phyloP scores from a whole-genome alignment of 2,888 invertebrate species.

The Neoscelio sp. region DNA sequence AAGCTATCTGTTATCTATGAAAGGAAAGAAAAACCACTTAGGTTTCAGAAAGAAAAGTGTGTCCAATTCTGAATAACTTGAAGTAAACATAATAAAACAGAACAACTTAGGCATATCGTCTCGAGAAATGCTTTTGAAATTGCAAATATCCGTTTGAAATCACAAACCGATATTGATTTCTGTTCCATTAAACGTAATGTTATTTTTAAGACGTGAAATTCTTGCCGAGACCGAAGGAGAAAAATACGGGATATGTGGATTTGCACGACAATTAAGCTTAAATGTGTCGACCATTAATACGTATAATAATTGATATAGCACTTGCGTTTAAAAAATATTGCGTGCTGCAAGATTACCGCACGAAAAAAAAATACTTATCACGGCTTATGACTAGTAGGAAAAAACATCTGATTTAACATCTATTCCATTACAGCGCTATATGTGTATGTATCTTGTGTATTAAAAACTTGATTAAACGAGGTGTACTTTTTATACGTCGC shows the following conservation, averaged over 20 bases:
- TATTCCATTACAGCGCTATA: not conserved
- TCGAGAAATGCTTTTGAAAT: not conserved
- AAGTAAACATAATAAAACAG: no score
- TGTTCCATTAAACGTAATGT: not conserved
- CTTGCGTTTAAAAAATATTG: conserved; percentile 1
- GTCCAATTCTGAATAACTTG: no score
- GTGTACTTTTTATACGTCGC: not conserved
- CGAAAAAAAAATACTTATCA: conserved; percentile 21
- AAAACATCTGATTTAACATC: conserved; percentile 10
- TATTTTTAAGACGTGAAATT: not conserved
- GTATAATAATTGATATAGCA: conserved; percentile 3
- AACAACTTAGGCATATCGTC: not conserved
- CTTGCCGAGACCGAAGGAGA: not conserved
- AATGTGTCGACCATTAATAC: conserved; percentile 1
- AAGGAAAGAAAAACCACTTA: no score
- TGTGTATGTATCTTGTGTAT: not conserved
- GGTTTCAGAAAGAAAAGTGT: no score
- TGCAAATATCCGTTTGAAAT: not conserved
- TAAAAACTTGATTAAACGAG: not conserved
- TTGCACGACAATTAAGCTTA: not conserved
- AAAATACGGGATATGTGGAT: not conserved
- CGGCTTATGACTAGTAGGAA: not conserved
- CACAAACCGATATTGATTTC: not conserved
- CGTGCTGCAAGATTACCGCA: conserved; percentile 3
- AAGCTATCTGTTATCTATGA: no score